These are phyloP conservation scores for Nycticorax nycticorax DNA, from an alignment of 2,113 vertebrate species.

Conservation along the genomic window DNA sequence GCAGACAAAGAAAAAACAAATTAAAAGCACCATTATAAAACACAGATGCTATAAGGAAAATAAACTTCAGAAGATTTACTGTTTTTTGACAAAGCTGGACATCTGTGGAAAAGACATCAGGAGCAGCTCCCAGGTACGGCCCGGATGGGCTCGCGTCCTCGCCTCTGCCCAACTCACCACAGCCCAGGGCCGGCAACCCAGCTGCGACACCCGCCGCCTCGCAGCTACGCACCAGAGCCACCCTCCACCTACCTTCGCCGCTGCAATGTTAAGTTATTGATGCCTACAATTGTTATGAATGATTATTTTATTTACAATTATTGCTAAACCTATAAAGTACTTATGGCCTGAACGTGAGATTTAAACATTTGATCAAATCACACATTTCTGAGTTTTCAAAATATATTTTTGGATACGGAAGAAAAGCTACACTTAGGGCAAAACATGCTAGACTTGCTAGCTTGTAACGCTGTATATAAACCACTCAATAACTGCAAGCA, in stretches of 20 bases:
- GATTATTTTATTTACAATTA: neutral
- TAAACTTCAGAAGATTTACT: constrained; percentile 93
- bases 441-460: accelerated
- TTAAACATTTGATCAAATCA: neutral
- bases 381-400: neutral
- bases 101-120: constrained; percentile 94
- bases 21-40: constrained; percentile 97
- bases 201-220: constrained; percentile 8
- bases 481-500: neutral
- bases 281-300: neutral
- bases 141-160: constrained; percentile 14
- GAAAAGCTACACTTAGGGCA: neutral
- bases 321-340: neutral
- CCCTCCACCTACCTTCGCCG: constrained; percentile 60
- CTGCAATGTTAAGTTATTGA: neutral
- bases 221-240: constrained; percentile 74
- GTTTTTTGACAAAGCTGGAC: constrained; percentile 84
- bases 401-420: neutral
- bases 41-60: constrained; percentile 98
- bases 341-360: neutral
- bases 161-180: neutral
- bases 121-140: constrained; percentile 78
- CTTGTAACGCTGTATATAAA: neutral
- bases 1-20: constrained; percentile 94
- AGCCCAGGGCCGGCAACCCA: neutral